phyloP scores from a whole-genome alignment of 1,140 invertebrate genomes.

The Sitophilus oryzae region DNA sequence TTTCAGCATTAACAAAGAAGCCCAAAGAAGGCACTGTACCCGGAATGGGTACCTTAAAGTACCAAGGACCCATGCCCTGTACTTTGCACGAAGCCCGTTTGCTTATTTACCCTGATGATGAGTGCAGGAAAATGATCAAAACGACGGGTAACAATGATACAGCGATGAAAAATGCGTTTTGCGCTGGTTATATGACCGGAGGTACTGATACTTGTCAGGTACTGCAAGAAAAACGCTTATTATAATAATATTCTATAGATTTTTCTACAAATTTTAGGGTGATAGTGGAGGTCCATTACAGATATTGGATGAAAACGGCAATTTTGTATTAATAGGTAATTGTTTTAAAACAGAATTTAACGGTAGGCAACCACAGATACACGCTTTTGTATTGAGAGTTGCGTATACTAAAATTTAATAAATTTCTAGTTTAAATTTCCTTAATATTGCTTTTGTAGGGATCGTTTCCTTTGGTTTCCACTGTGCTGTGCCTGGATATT shows the following conservation, averaged over 20 bases:
- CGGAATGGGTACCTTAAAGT: conserved; percentile 32
- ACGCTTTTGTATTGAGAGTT: not conserved
- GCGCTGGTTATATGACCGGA: conserved; percentile 39
- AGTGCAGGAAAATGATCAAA: conserved; percentile 32
- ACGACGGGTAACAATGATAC: conserved; percentile 27
- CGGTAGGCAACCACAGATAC: not conserved
- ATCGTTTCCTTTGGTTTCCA: conserved; percentile 59
- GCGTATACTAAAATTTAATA: not conserved
- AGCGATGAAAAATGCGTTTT: conserved; percentile 33
- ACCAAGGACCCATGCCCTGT: conserved; percentile 30
- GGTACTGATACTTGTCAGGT: conserved; percentile 40
- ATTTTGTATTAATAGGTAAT: conserved; percentile 33
- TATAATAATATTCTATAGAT: not conserved
- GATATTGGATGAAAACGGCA: conserved; percentile 25
- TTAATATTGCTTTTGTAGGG: conserved; percentile 42
- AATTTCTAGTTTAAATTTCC: not conserved
- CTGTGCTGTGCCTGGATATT: conserved; percentile 50
- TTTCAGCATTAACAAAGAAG: conserved; percentile 15
- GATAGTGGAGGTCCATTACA: conserved; percentile 40
- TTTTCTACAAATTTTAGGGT: conserved; percentile 26
- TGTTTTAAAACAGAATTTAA: too few species aligned
- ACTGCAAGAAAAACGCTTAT: not conserved
- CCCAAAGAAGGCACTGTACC: conserved; percentile 31
- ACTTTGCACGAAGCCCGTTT: conserved; percentile 35
- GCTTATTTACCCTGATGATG: conserved; percentile 29